Percentiles rank a stretch among this genome's conserved stretches.
Evolutionary conservation across 92 coral and sea anemone genomes (phyloP).

Genomic region (Chrysogorgia sp.): DNA sequence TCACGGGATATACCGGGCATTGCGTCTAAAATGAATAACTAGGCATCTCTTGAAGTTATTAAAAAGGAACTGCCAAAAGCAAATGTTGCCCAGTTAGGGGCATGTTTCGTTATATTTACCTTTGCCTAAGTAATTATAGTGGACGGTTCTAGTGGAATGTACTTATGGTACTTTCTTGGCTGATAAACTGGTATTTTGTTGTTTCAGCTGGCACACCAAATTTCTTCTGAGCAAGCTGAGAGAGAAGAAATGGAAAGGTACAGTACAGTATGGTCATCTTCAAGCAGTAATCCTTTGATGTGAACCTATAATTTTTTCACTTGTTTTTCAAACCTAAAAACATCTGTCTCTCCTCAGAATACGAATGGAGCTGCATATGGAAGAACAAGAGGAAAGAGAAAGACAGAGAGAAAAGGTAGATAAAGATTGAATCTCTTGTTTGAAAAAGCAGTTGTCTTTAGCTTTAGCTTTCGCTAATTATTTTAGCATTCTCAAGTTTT

Average conservation of each 20-base stretch:
- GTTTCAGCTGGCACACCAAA: slow-evolving; percentile 26
- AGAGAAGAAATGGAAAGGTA: slow-evolving; percentile 31
- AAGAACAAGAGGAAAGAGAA: slow-evolving; percentile 93
- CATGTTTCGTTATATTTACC: no score
- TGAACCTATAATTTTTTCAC: not conserved
- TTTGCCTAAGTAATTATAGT: no score
- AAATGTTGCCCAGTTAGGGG: no score
- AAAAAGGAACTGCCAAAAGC: no score
- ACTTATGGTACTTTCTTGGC: not conserved
- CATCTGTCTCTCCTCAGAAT: slow-evolving; percentile 58
- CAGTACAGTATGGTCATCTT: not conserved
- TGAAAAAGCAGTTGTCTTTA: not conserved
- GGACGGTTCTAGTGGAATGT: no score
- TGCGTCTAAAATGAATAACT: no score
- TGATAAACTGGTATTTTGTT: not conserved
- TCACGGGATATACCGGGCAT: no score
- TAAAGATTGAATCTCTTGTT: no score
- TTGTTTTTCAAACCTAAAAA: not conserved
- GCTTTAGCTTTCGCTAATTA: not conserved
- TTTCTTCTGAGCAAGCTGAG: slow-evolving; percentile 6
- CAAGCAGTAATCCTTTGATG: not conserved
- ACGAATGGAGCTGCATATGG: slow-evolving; percentile 87
- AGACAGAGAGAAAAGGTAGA: slow-evolving; percentile 88
- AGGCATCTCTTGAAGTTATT: no score
- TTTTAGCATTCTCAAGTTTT: not conserved